Percentiles rank a stretch among this genome's conserved stretches.
Conservation (phyloP, 2,888 invertebrate species). For the Disparrhopalites patrizii region DNA sequence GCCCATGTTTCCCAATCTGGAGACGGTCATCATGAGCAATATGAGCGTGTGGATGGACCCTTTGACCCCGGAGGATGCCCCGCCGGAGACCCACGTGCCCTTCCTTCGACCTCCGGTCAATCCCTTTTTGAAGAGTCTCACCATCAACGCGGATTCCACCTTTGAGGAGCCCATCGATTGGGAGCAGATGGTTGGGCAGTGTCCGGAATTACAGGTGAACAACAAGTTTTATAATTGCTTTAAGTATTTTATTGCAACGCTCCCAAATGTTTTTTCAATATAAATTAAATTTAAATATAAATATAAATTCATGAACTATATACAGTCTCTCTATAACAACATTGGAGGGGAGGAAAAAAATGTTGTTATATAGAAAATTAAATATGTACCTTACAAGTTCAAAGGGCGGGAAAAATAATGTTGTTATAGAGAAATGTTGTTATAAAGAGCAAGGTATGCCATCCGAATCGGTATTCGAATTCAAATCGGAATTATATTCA, state of each 20-base stretch:
- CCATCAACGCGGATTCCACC: background rate
- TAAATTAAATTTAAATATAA: background rate
- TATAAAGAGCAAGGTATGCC: no score
- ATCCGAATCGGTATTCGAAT: no score
- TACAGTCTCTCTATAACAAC: background rate
- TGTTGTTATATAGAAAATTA: no score
- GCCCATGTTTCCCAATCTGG: background rate
- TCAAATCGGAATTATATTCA: no score
- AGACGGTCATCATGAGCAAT: background rate
- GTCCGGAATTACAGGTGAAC: slow-evolving; percentile 9
- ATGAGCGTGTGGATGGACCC: slow-evolving; percentile 16
- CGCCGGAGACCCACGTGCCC: background rate
- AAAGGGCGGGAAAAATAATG: no score
- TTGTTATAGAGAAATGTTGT: no score
- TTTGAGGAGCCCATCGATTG: slow-evolving; percentile 14
- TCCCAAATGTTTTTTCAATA: background rate
- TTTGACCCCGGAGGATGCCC: background rate
- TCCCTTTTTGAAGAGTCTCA: background rate
- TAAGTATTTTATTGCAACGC: no score
- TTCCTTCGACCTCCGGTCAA: background rate
- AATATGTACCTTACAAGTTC: no score
- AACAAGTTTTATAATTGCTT: background rate
- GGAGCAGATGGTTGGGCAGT: slow-evolving; percentile 13
- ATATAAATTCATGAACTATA: background rate
- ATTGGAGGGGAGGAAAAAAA: no score